A percentile compares a stretch with the other conserved stretches of the same genome.
phyloP scores from a whole-genome alignment of 2,113 vertebrate genomes.

The Pachyramphus minor region DNA sequence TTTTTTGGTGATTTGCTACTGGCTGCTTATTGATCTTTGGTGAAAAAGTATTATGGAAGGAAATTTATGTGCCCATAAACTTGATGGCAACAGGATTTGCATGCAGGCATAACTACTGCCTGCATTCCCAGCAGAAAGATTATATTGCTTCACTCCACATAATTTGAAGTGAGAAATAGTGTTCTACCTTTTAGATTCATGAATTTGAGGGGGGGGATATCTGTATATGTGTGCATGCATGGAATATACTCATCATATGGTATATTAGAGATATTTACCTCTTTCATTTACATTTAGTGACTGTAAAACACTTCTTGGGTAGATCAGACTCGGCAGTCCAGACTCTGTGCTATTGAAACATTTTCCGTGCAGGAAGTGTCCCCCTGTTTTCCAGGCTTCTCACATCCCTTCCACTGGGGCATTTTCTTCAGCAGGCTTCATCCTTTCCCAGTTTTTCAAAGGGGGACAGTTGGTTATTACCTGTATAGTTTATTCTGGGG shows the following conservation, averaged over 20 bases:
- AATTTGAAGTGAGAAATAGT: background rate
- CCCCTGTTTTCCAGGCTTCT: background rate
- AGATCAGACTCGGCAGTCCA: background rate
- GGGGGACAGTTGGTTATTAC: background rate
- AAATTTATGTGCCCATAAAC: conserved; percentile 35
- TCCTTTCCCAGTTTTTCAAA: background rate
- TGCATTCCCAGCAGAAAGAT: background rate
- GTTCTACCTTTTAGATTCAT: background rate
- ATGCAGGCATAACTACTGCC: background rate
- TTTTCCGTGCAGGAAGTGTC: accelerated
- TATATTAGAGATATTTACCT: background rate
- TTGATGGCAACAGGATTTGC: conserved; percentile 15
- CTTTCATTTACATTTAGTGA: background rate
- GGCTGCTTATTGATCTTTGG: conserved; percentile 35
- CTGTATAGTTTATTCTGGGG: background rate
- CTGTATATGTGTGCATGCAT: background rate
- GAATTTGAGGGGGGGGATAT: background rate
- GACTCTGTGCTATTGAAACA: background rate
- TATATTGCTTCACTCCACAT: background rate
- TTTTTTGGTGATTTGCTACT: conserved; percentile 25
- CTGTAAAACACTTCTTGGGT: background rate
- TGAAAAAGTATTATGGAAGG: conserved; percentile 23
- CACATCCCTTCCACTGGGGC: background rate
- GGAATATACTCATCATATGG: background rate
- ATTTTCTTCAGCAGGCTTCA: background rate